These are phyloP conservation scores for Eclectus roratus DNA, from an alignment of 2,113 vertebrate species.

Conservation along the genomic window DNA sequence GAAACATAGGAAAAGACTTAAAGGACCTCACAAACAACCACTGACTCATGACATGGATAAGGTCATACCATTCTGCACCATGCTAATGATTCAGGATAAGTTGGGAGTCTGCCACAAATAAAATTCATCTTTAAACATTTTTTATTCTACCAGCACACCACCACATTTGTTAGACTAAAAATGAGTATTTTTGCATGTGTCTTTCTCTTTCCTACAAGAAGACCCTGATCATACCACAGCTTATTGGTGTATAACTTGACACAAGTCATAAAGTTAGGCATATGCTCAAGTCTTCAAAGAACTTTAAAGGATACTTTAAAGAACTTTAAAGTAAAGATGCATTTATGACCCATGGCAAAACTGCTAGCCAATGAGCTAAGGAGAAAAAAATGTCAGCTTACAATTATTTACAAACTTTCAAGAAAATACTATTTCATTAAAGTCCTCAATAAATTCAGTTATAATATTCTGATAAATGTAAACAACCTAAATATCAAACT, in stretches of 20 bases:
- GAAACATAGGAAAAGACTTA: not conserved
- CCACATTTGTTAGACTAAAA: not conserved
- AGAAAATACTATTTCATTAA: not conserved
- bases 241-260: not conserved
- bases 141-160: not conserved
- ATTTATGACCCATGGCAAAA: not conserved
- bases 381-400: not conserved
- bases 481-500: not conserved
- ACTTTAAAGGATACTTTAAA: not conserved
- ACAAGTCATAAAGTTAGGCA: not conserved
- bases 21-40: not conserved
- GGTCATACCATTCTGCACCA: not conserved
- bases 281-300: not conserved
- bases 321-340: not conserved
- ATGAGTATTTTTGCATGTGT: rapidly evolving
- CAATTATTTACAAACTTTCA: not conserved
- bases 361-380: not conserved
- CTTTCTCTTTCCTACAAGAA: not conserved
- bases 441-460: not conserved
- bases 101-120: not conserved
- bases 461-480: not conserved
- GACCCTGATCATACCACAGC: not conserved
- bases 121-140: not conserved
- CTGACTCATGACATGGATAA: not conserved
- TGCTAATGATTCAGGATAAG: not conserved